Percentiles rank a stretch among this genome's conserved stretches.
Evolutionary conservation across 1,140 invertebrate species (phyloP).

Genomic region (Procambarus virginalis): DNA sequence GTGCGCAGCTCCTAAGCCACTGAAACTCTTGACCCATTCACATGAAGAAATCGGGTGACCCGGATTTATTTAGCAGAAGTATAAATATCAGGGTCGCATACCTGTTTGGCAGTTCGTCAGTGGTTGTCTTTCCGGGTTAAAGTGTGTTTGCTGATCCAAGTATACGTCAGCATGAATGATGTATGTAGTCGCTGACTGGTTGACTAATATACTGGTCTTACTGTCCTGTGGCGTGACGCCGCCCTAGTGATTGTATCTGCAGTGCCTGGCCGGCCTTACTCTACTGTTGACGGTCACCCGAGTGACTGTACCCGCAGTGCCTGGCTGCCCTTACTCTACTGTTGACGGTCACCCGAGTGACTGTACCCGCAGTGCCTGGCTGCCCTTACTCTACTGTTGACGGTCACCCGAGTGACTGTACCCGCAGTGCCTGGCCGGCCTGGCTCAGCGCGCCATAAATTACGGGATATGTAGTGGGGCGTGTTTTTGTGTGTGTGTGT

Average conservation of each 20-base stretch:
- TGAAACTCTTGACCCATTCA: background rate
- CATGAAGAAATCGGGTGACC: slow-evolving; percentile 1
- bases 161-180: background rate
- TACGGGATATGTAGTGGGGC: background rate
- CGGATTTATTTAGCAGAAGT: slow-evolving; percentile 6
- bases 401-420: background rate
- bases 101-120: background rate
- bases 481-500: background rate
- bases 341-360: background rate
- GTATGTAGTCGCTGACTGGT: no score
- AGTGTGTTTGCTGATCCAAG: background rate
- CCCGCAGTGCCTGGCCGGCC: background rate
- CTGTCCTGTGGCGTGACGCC: background rate
- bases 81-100: background rate
- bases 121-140: background rate
- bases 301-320: background rate
- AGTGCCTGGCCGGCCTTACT: background rate
- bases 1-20: background rate
- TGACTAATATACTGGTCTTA: no score
- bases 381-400: no score
- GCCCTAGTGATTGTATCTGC: background rate
- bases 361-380: background rate
- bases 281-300: background rate
- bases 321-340: no score
- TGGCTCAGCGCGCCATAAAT: background rate